Evolutionary conservation across 2,888 invertebrate genomes (phyloP), one percentile per base, ranked within the genome.

Genomic region (Nowickia ferox): DNA sequence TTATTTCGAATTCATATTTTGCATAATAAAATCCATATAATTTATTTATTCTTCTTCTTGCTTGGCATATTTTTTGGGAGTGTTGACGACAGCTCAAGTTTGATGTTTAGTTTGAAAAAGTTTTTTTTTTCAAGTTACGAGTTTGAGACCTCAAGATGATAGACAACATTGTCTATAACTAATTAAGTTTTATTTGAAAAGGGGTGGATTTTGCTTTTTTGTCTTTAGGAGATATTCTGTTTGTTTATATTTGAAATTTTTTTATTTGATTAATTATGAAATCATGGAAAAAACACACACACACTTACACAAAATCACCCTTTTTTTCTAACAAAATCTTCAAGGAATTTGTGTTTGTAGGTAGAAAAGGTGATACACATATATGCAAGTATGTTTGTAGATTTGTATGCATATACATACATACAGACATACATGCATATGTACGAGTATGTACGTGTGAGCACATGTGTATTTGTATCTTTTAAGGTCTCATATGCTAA

Each of bases 201-300:
- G 61, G 83, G 83, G 79, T 68, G 59, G 76, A 51, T 72, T 77
- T 30, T 30, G 30, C 30, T 30, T 53, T 42, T 38, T 2, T 44
- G 30, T 75, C 59, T 76, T 75, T 9, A 63, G 74, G 59, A 75
- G 53, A 75, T 42, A 42, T 75, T 46, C 17, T 17, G 38, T 51
- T 57, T 65, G 65, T 72, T 80, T 74, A 44, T 68, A 13, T 66
- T 48, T 44, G 1, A n/a, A 71, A 61, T 48, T 19, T 51, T 71
- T 65, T 77, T 61, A 79, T 80, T 83, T 83, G 86, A 83, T 86
- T 86, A 86, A 86, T 86, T 86, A 83, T 76, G 82, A 82, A 85
- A 82, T 85, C 63, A 59, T 71, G 69, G 5, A 55, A 44, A 66
- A 65, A 46, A 46, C 17, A 65, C 2, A 46, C 30, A 59, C 61